phyloP scores from a whole-genome alignment of 1,140 invertebrate species.

The Theocolax elegans region DNA sequence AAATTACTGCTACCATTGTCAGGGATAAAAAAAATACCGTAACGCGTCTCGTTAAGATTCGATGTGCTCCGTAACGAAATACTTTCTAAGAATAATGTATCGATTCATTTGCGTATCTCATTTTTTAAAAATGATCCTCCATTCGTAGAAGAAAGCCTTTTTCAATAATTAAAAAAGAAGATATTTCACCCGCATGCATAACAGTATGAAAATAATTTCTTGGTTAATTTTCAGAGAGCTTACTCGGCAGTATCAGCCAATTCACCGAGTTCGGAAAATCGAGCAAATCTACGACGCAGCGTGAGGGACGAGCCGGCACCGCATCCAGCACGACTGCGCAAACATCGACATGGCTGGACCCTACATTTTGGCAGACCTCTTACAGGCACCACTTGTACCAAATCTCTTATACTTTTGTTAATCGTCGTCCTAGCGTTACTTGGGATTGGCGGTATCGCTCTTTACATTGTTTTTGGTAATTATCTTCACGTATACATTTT shows the following conservation, averaged over 20 bases:
- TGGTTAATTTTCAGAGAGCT: constrained; percentile 63
- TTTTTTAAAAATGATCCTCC: too few relatives aligned
- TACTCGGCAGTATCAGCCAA: constrained; percentile 61
- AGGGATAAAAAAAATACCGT: too few relatives aligned
- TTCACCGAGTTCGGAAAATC: constrained; percentile 62
- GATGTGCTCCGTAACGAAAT: too few relatives aligned
- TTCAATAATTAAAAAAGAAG: too few relatives aligned
- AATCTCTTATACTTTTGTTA: constrained; percentile 55
- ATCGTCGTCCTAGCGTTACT: constrained; percentile 58
- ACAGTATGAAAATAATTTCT: too few relatives aligned
- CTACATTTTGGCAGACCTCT: constrained; percentile 59
- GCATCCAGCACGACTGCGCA: constrained; percentile 59
- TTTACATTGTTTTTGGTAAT: constrained; percentile 64
- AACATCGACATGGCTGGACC: constrained; percentile 63
- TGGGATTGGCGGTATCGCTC: constrained; percentile 57
- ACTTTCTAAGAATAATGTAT: too few relatives aligned
- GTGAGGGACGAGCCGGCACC: constrained; percentile 62
- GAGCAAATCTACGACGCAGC: constrained; percentile 60
- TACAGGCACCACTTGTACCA: constrained; percentile 56
- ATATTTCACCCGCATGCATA: too few relatives aligned
- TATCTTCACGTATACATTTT: neutral
- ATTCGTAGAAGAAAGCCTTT: too few relatives aligned
- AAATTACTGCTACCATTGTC: too few relatives aligned
- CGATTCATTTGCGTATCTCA: too few relatives aligned
- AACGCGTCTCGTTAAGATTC: too few relatives aligned